Evolutionary conservation across 1,140 invertebrate species (phyloP).

Genomic region (Lysiphlebus fabarum): DNA sequence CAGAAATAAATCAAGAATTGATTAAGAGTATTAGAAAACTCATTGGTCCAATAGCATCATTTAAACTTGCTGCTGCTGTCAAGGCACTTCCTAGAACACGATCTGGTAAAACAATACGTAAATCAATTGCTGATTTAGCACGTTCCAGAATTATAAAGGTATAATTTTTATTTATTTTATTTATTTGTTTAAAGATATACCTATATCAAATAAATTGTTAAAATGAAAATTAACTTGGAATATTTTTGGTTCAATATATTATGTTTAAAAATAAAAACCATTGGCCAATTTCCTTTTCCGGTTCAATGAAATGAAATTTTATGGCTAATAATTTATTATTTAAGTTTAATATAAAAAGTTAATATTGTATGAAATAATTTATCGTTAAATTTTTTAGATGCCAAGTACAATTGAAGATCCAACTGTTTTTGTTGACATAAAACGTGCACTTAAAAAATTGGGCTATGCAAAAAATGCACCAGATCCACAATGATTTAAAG

Average conservation of each 20-base stretch:
- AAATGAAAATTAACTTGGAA: neutral
- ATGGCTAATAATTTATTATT: too few species aligned
- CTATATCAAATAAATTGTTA: slow-evolving; percentile 1
- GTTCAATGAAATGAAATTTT: too few species aligned
- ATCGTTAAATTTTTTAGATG: slow-evolving; percentile 55
- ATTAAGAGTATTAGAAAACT: slow-evolving; percentile 71
- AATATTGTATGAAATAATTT: too few species aligned
- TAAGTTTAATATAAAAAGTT: too few species aligned
- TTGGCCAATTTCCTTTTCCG: too few species aligned
- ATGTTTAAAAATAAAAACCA: neutral
- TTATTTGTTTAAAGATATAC: neutral
- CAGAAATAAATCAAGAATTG: slow-evolving; percentile 64
- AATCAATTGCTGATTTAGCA: slow-evolving; percentile 79
- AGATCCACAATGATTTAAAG: slow-evolving; percentile 58
- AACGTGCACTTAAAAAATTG: slow-evolving; percentile 68
- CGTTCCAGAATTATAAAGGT: slow-evolving; percentile 73
- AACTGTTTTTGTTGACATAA: slow-evolving; percentile 74
- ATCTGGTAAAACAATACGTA: slow-evolving; percentile 80
- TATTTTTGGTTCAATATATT: slow-evolving; percentile 1
- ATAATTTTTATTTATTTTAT: slow-evolving; percentile 15
- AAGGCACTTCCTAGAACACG: slow-evolving; percentile 72
- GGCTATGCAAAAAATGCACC: slow-evolving; percentile 73
- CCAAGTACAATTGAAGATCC: slow-evolving; percentile 87
- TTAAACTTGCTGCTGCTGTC: slow-evolving; percentile 73
- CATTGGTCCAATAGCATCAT: slow-evolving; percentile 87